Evolutionary conservation across 1,140 invertebrate genomes (phyloP), one percentile per base, ranked within the genome.

Genomic region (Octopus bimaculoides): DNA sequence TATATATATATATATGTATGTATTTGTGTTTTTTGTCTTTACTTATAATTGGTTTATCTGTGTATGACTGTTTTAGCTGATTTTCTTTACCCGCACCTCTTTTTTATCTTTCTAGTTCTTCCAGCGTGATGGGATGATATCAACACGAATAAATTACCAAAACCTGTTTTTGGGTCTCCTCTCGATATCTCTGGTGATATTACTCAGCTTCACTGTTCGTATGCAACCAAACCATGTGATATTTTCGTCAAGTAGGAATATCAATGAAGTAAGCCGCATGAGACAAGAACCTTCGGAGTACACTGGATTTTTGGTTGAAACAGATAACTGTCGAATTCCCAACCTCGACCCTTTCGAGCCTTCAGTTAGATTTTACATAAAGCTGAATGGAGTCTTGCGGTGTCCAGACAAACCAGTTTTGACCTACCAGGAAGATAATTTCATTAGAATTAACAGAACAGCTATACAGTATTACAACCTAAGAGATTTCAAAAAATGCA

Each of bases 271-370:
- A 41, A 41, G 17, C 8, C 17, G 0, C 66, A 6, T 12, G 5
- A 6, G 14, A 6, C 5, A 5, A 14, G 17, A 14, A 71, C 14
- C 4, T 71, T 12, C 66, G 4, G 14, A 71, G 26, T 71, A 75
- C 41, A 9, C 17, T 20, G 74, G 52, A 52, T 75, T 75, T 41
- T 54, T 77, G 53, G 77, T 77, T 0, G 10, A 77, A 5, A 77
- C 77, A 6, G n/a, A 54, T 6, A 53, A 41, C 7, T 77, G 77
- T 41, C 54, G n/a, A 26, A 77, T 77, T 17, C 77, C 77, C 41
- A 61, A 77, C 10, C 17, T 77, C 0, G 77, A 77, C n/a, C 77
- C 77, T 9, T 77, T 56, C 26, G 77, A 77, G 12, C 20, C 20
- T 8, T 77, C 77, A 14, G 53, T 77, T 17, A 26, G 53, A 6